phyloP scores from a whole-genome alignment of 2,113 vertebrate species.

The Brienomyrus longianalis region DNA sequence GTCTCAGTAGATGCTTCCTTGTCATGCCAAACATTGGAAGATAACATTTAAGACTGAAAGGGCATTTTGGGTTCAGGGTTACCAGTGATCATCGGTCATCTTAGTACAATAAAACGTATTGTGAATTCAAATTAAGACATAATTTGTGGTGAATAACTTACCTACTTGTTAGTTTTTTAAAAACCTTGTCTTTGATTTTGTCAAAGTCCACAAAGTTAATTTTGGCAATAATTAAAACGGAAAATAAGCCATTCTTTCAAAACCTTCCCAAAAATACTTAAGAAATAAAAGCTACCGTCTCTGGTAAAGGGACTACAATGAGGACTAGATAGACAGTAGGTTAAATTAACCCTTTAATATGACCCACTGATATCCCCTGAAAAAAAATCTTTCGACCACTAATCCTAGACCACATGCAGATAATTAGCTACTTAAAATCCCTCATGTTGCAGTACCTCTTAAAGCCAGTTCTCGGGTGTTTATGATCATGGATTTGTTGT shows the following conservation, averaged over 20 bases:
- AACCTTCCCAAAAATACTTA: not conserved
- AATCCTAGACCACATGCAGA: constrained; percentile 27
- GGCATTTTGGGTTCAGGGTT: not conserved
- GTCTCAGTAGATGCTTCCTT: not conserved
- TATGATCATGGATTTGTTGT: not conserved
- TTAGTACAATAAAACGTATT: not conserved
- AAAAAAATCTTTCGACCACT: constrained; percentile 18
- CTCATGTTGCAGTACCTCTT: not conserved
- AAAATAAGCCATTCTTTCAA: constrained; percentile 14
- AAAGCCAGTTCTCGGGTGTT: not conserved
- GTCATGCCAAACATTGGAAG: not conserved
- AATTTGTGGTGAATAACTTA: not conserved
- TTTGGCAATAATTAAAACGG: constrained; percentile 8
- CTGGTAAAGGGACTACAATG: constrained; percentile 10
- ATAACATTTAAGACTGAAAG: constrained; percentile 6
- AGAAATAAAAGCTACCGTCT: not conserved
- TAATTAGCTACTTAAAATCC: constrained; percentile 19
- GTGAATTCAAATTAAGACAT: not conserved
- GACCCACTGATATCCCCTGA: constrained; percentile 13
- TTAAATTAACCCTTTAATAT: constrained; percentile 21
- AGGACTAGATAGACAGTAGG: constrained; percentile 20
- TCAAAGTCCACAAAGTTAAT: not conserved
- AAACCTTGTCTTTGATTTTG: not conserved
- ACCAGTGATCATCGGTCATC: not conserved
- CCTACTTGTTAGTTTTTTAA: not conserved